Evolutionary conservation across 2,888 invertebrate genomes (phyloP), one percentile per base, ranked within the genome.

Genomic region (Diabrotica balteata): DNA sequence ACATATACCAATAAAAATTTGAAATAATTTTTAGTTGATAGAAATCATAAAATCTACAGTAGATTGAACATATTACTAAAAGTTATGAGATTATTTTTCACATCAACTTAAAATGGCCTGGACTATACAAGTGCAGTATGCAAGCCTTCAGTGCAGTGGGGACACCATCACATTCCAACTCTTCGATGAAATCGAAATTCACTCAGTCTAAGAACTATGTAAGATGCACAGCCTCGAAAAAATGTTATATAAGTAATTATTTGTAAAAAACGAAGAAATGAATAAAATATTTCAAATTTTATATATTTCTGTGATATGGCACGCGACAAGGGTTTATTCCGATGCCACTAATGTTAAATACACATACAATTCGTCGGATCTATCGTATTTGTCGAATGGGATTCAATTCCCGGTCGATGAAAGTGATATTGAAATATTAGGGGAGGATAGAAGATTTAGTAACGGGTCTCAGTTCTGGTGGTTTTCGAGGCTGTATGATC

Each of bases 401-500:
- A 83, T 83, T 63, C 83, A 83, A 75, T 81, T 83, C 75, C 82
- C 83, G 57, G 82, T 78, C 49, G 72, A 73, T 49, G 72, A 73
- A 9, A 66, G 73, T 46, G 73, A 77, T 57, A 77, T 77, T 11
- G 63, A 76, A 62, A 68, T 75, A 11, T 67, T 76, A 51, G 69
- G 78, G 46, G 75, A 77, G 49, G 75, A 76, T 58, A 66, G 71
- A 17, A 66, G 61, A 51, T 65, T 70, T 11, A 71, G 72, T 53
- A 74, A 73, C 69, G 75, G 71, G n/a, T 86, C 87, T 1, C 84
- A 88, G 63, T 87, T 91, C 84, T 86, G 89, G 71, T 91, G 91
- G 91, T 83, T 91, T 81, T 85, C 86, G 70, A 86, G 87, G 62
- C 80, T 92, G 55, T 88, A 90, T 78, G 90, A 91, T 78, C 91